Percentiles rank a stretch among this genome's conserved stretches.
These are phyloP conservation scores for Streblospio benedicti DNA, from an alignment of 1,140 invertebrate species.

Conservation along the genomic window DNA sequence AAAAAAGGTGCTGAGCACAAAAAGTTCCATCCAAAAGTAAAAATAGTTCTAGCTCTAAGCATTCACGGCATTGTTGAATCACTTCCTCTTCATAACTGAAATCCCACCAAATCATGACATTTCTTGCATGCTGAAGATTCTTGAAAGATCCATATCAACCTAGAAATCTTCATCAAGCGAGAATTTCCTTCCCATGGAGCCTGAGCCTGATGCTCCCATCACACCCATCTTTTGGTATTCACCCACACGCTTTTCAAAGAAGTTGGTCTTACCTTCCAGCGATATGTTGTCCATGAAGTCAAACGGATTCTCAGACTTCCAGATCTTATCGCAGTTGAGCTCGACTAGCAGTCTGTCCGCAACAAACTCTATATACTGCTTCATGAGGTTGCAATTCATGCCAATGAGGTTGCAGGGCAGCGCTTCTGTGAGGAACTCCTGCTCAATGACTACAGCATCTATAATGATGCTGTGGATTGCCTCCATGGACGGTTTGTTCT, in stretches of 20 bases:
- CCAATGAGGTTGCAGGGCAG: constrained; percentile 88
- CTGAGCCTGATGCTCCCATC: too few species aligned
- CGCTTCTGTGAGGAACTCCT: constrained; percentile 95
- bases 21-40: too few species aligned
- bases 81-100: too few species aligned
- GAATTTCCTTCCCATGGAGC: background rate
- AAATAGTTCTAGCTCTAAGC: too few species aligned
- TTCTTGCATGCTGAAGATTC: too few species aligned
- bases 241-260: constrained; percentile 98
- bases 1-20: too few species aligned
- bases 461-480: constrained; percentile 74
- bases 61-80: too few species aligned
- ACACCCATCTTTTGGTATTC: constrained; percentile 97
- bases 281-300: constrained; percentile 99
- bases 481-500: constrained; percentile 78
- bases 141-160: too few species aligned
- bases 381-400: constrained; percentile 96
- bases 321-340: constrained; percentile 80
- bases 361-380: constrained; percentile 96
- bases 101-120: too few species aligned
- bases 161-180: background rate
- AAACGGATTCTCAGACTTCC: constrained; percentile 90
- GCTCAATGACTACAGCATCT: constrained; percentile 92
- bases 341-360: constrained; percentile 88
- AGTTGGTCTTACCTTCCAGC: constrained; percentile 97